Evolutionary conservation across 2,888 invertebrate genomes (phyloP), one percentile per base, ranked within the genome.

Genomic region (Callyntrura guangdongensis): DNA sequence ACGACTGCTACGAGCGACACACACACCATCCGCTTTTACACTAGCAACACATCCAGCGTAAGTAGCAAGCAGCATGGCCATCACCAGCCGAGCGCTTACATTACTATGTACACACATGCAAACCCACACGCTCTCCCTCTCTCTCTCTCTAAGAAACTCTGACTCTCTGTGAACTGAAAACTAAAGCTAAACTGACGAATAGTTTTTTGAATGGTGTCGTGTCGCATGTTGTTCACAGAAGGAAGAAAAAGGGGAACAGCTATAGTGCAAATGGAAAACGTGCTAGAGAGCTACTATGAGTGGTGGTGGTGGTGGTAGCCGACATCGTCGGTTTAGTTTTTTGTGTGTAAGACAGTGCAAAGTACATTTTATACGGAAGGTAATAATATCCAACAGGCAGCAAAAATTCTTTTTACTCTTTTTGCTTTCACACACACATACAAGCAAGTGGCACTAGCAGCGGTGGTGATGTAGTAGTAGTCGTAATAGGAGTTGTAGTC

Each of bases 181-280:
- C 25, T 77, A 77, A 67, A 77, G 49, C 77, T 77, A 56, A 77
- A 49, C 82, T 82, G 82, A 82, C 82, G 82, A 82, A 82, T 82
- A 82, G 82, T 82, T 82, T 82, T 82, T 82, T 82, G 82, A 82
- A 82, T 82, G 64, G 61, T 82, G 61, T 81, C 59, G 81, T 77
- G 77, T 77, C 77, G 77, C 77, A 77, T 77, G 77, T 25, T 69
- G 69, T n/a, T 77, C 20, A 9, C 3, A 77, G 17, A 69, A 14
- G n/a, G 36, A 69, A 36, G 27, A 74, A 49, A 74, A 49, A 47
- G 36, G 8, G n/a, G n/a, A n/a, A n/a, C n/a, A n/a, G n/a, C n/a
- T n/a, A n/a, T n/a, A n/a, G n/a, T n/a, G n/a, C n/a, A n/a, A n/a
- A n/a, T n/a, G n/a, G n/a, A n/a, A n/a, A n/a, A n/a, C n/a, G n/a